Conservation (phyloP, 2,113 vertebrate species). For the Ursus arctos region DNA sequence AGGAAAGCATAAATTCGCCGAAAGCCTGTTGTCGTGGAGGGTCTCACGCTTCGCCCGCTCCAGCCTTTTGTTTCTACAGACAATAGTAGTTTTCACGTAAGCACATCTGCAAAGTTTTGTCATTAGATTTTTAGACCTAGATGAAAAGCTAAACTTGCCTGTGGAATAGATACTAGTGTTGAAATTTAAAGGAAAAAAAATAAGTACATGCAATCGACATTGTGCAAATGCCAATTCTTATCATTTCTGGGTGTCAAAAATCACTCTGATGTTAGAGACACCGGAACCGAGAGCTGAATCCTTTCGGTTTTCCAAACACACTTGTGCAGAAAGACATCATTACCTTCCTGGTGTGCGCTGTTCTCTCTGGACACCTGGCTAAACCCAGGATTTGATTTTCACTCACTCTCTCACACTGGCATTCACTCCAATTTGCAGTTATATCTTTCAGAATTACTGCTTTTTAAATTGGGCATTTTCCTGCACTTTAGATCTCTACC, state of each 20-base stretch:
- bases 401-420: neutral
- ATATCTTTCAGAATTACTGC: neutral
- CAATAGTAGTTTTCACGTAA: neutral
- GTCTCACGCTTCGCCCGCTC: no score
- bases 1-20: neutral
- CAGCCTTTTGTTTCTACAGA: neutral
- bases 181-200: slow-evolving; percentile 42
- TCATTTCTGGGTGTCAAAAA: neutral
- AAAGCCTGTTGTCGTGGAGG: neutral
- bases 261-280: neutral
- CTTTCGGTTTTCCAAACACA: neutral
- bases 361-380: neutral
- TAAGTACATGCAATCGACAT: neutral
- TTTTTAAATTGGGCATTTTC: neutral
- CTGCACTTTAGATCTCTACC: neutral
- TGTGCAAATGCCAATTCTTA: neutral
- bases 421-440: neutral
- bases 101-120: neutral
- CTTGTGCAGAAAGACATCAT: neutral
- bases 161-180: neutral
- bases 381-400: slow-evolving; percentile 3
- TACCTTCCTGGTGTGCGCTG: neutral
- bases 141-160: slow-evolving; percentile 27
- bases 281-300: neutral
- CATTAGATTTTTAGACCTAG: neutral